A percentile compares a stretch with the other conserved stretches of the same genome.
phyloP scores from a whole-genome alignment of 2,797 vertebrate species.

The Gymnothorax javanicus region DNA sequence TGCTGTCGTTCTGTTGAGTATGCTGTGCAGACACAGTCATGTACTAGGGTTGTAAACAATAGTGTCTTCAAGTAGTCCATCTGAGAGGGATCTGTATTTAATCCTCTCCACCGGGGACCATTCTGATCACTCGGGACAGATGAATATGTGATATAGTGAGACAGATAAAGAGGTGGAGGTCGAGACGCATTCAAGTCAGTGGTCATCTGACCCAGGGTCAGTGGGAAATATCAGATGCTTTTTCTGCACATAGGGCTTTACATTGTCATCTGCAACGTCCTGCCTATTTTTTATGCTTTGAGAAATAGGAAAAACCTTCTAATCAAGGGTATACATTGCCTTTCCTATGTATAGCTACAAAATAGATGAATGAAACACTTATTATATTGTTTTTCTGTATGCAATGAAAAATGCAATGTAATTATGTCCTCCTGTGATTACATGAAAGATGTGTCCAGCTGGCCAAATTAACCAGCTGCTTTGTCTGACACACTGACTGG shows the following conservation, averaged over 20 bases:
- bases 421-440: not conserved
- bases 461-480: not conserved
- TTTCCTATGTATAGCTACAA: not conserved
- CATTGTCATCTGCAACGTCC: not conserved
- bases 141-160: not conserved
- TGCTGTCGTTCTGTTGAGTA: conserved; percentile 7
- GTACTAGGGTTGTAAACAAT: conserved; percentile 26
- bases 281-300: not conserved
- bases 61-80: conserved; percentile 32
- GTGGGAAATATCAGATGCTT: not conserved
- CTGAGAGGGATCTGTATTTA: conserved; percentile 5
- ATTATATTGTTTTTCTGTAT: not conserved
- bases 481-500: not conserved
- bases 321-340: not conserved
- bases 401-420: not conserved
- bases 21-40: conserved; percentile 36
- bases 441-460: not conserved
- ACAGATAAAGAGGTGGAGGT: not conserved
- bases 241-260: not conserved
- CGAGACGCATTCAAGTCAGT: not conserved
- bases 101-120: not conserved
- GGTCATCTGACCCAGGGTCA: not conserved
- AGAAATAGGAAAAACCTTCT: not conserved
- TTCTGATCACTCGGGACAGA: conserved; percentile 24
- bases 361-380: not conserved